Evolutionary conservation across 2,888 invertebrate genomes (phyloP).

Genomic region (Helobdella robusta): DNA sequence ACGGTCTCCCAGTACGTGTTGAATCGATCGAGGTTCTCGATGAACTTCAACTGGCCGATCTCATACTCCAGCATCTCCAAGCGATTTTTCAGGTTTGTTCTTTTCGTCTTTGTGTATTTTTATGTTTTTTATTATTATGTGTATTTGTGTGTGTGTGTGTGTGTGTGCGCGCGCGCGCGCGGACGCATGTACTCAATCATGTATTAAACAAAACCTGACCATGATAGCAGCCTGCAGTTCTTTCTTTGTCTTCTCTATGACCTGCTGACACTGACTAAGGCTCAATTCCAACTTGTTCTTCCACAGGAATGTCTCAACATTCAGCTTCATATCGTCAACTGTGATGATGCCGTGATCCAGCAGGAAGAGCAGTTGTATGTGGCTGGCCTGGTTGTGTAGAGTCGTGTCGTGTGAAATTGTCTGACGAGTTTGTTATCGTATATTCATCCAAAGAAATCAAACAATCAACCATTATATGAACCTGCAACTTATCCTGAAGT

Average conservation of each 20-base stretch:
- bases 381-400: too few relatives aligned
- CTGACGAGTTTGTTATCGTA: too few relatives aligned
- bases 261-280: slow-evolving; percentile 1
- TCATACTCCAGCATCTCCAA: slow-evolving; percentile 9
- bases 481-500: neutral
- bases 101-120: slow-evolving; percentile 17
- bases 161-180: too few relatives aligned
- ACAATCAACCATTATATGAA: too few relatives aligned
- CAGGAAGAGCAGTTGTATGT: slow-evolving; percentile 60
- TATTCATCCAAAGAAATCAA: too few relatives aligned
- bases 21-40: slow-evolving; percentile 16
- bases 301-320: slow-evolving; percentile 79
- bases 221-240: slow-evolving; percentile 16
- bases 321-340: slow-evolving; percentile 75
- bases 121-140: too few relatives aligned
- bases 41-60: slow-evolving; percentile 13
- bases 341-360: slow-evolving; percentile 71
- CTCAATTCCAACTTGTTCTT: slow-evolving; percentile 41
- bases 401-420: too few relatives aligned
- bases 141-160: too few relatives aligned
- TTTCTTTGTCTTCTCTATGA: slow-evolving; percentile 16
- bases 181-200: too few relatives aligned
- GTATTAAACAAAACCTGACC: too few relatives aligned
- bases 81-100: slow-evolving; percentile 8
- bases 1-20: slow-evolving; percentile 14